Evolutionary conservation across 2,797 vertebrate species (phyloP).

Genomic region (Chaetophractus vellerosus): DNA sequence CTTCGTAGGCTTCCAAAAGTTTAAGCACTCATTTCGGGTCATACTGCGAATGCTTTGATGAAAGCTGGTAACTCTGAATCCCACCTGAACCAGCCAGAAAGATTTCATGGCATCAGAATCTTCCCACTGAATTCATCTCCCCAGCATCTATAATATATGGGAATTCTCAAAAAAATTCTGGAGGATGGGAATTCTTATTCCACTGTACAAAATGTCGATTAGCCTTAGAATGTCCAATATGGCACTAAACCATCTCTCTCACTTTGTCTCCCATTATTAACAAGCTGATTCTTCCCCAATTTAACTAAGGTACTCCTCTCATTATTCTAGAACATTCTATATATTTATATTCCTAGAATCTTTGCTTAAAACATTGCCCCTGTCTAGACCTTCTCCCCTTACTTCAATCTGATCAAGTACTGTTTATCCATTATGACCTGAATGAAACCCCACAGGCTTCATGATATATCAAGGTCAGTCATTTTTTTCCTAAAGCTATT

Average conservation of each 20-base stretch:
- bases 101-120: not conserved
- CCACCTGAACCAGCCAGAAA: not conserved
- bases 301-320: not conserved
- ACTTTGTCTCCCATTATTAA: not conserved
- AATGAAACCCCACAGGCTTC: not conserved
- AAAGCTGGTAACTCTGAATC: not conserved
- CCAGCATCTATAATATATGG: not conserved
- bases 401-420: not conserved
- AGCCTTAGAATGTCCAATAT: not conserved
- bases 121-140: too few species aligned
- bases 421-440: not conserved
- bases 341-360: rapidly evolving
- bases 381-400: not conserved
- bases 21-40: not conserved
- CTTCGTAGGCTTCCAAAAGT: not conserved
- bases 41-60: not conserved
- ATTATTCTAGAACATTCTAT: not conserved
- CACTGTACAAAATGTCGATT: not conserved
- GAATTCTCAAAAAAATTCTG: too few species aligned
- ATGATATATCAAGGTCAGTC: not conserved
- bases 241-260: not conserved
- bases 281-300: not conserved
- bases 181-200: not conserved
- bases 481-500: too few species aligned
- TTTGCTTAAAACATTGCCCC: not conserved